Evolutionary conservation across 2,113 vertebrate species (phyloP), one percentile per base, ranked within the genome.

Genomic region (Cebidichthys violaceus): DNA sequence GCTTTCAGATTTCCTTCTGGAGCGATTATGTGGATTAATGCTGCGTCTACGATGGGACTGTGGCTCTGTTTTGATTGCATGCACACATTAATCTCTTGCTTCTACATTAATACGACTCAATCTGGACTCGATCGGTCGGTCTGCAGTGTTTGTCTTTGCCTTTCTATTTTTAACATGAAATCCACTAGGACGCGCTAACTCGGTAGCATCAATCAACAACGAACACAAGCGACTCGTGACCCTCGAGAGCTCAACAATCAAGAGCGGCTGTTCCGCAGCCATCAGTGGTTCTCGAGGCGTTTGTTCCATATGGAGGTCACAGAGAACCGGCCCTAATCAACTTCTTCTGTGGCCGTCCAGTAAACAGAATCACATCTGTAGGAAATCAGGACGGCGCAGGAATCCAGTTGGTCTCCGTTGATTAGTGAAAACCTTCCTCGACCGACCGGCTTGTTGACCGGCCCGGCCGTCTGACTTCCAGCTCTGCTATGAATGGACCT

Each of bases 281-380:
- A 71, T 64, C 22, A 55, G 9, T 35, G 72, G 3, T 27, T 54
- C 33, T 47, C 9, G 13, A 83, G 13, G 54, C 80, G 52, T 74
- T 84, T 82, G 71, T 83, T 84, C 84, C n/a, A 8, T 57, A 31
- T 60, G 17, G 27, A 73, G 70, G 78, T 73, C 31, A 74, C 17
- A 35, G 24, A 9, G 41, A 88, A 77, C 33, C 47, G 29, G 15
- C 45, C 70, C 41, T 31, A 88, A 90, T 86, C 77, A 87, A 78
- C 73, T 74, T 84, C 78, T 86, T 9, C n/a, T 85, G 47, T 57
- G 9, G 1, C 14, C 37, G 6, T 78, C 84, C 84, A 35, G 73
- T 90, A 90, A 92, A 90, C 89, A 83, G 59, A 60, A 65, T 79
- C 84, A 67, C 91, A 92, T 89, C 89, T 92, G 91, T 10, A 64